Evolutionary conservation across 23 tunicate genomes (phyloP), one percentile per base, ranked within the genome.

Genomic region (Halocynthia aurantium): DNA sequence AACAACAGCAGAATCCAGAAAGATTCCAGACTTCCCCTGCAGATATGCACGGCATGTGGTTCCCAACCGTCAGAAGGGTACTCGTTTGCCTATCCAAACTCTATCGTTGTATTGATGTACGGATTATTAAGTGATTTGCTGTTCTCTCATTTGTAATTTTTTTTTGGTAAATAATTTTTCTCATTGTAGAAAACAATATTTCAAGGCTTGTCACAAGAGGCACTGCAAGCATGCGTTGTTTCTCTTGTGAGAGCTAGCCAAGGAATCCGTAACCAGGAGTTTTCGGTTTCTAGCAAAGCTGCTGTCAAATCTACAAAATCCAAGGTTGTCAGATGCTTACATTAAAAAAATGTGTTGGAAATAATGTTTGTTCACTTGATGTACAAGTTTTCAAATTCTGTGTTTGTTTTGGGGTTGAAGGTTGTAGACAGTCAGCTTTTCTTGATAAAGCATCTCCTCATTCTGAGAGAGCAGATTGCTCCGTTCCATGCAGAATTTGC

Each of bases 21-120:
- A 82, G 82, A 18, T 83, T 87, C 54, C 84, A 87, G n/a, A 89
- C 99, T 11, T 96, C 99, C 15, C 99, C 99, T 21, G 99, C 99
- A 54, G 99, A 96, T 61, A 85, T 96, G 89, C 96, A 89, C 80
- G 99, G 99, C 7, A 96, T 96, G 99, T 96, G 99, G 99, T 96
- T 69, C 64, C 99, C 99, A 10, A 89, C 99, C 17, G 99, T 96
- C 6, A 81, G 96, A 50, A 75, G 99, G 31, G 99, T 96, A 31
- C 81, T 96, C 40, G 93, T 89, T n/a, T 96, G 99, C 68, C 72
- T 96, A 50, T 96, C 99, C 49, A 96, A 96, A 67, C 80, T 96
- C 7, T 96, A 96, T 66, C 76, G 99, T 55, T 96, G 99, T 72
- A 90, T 96, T 67, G 99, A 96, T 67, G 91, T 87, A 65, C 82